Base-by-base conservation (phyloP, 2,797 vertebrate genomes). In the Bucorvus abyssinicus region DNA sequence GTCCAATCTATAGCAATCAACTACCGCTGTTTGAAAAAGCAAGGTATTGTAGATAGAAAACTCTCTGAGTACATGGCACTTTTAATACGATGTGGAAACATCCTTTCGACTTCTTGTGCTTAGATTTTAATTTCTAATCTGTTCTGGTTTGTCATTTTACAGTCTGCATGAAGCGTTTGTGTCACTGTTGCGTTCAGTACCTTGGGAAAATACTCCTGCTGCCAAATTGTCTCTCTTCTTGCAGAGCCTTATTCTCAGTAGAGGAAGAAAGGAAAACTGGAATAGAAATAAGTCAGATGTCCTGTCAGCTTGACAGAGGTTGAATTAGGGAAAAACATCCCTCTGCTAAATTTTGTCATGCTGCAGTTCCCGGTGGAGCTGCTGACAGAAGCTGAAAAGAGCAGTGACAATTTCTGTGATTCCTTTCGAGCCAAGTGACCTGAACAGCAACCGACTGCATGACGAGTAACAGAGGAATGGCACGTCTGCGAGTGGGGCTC, bases 151-250 rank as follows among this genome's bases (percentile, higher is more conserved):
- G 30, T 23, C 14, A 3, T n/a, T 61, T 53, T 71, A 38, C 26
- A 19, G 53, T 30, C 42, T 20, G 47, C 0, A 0, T 65, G 71
- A 24, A 0, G 2, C 0, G 0, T 60, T 65, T 27, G 40, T 34
- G 14, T 55, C 55, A 56, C 56, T 56, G 26, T 14, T 60, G 23
- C 18, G 11, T 42, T 78, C 45, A 60, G 36, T 53, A 60, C 26
- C 42, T 77, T n/a, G 29, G 26, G 69, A 90, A 69, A 52, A 30
- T 24, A 32, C 4, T 2, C 0, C 29, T 64, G 59, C 69, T 77
- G 60, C 24, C 69, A 9, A 76, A 14, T 29, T 59, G 61, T 14
- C 49, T 61, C 38, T 34, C 14, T 12, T 67, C 47, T 79, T 50
- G 14, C 53, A 59, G 79, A 53, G 6, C 18, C 20, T 32, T 52